phyloP scores from a whole-genome alignment of 2,888 invertebrate species.

The Bombyx huttoni region DNA sequence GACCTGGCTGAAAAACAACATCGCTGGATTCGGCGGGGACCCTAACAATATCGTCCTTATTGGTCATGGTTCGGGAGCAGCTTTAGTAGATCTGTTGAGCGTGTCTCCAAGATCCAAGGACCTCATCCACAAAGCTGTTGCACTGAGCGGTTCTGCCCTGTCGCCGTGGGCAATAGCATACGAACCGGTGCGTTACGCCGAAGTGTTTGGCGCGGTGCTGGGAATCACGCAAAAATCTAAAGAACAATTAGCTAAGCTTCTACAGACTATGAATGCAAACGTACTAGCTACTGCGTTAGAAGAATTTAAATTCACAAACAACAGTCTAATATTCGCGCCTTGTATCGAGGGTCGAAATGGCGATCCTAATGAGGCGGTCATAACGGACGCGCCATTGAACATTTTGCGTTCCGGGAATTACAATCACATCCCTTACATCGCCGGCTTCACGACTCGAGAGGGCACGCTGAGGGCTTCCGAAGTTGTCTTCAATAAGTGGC shows the following conservation, averaged over 20 bases:
- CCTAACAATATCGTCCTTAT: slow-evolving; percentile 81
- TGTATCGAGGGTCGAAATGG: slow-evolving; percentile 39
- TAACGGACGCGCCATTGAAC: slow-evolving; percentile 41
- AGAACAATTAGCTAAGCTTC: slow-evolving; percentile 28
- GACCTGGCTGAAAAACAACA: slow-evolving; percentile 79
- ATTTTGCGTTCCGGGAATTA: slow-evolving; percentile 38
- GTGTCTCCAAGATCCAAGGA: slow-evolving; percentile 32
- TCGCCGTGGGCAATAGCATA: slow-evolving; percentile 59
- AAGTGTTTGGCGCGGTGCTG: slow-evolving; percentile 29
- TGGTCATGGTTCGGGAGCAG: slow-evolving; percentile 86
- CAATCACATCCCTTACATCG: slow-evolving; percentile 41
- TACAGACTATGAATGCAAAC: slow-evolving; percentile 25
- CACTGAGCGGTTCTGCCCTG: slow-evolving; percentile 48
- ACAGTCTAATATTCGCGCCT: slow-evolving; percentile 50
- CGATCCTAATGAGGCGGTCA: slow-evolving; percentile 27
- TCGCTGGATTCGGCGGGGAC: slow-evolving; percentile 59
- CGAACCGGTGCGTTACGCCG: slow-evolving; percentile 42
- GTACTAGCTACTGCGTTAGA: slow-evolving; percentile 25
- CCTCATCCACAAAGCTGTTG: slow-evolving; percentile 47
- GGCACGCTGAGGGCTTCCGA: slow-evolving; percentile 44
- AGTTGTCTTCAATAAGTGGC: slow-evolving; percentile 31
- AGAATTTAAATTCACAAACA: slow-evolving; percentile 37
- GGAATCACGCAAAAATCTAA: slow-evolving; percentile 28
- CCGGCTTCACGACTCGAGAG: slow-evolving; percentile 44
- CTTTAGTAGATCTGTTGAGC: slow-evolving; percentile 56